Evolutionary conservation across 35 echinoderm and acorn worm genomes (phyloP).

Genomic region (Diadema setosum): DNA sequence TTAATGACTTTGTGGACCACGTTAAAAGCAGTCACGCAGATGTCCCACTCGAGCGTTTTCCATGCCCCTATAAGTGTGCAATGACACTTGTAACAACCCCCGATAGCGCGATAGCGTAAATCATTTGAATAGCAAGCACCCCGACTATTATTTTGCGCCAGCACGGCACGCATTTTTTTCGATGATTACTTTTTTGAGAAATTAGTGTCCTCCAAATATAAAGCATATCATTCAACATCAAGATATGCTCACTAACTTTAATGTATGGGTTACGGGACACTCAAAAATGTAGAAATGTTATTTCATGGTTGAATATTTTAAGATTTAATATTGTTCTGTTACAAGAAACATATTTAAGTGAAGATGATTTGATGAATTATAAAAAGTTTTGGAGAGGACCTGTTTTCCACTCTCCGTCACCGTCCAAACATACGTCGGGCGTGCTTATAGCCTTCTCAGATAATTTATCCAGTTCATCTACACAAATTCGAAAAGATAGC

Average conservation of each 20-base stretch:
- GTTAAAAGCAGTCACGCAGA: not conserved
- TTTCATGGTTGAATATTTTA: not conserved
- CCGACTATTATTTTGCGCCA: not conserved
- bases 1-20: not conserved
- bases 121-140: not conserved
- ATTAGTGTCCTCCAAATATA: not conserved
- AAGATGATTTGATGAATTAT: not conserved
- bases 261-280: slow-evolving; percentile 17
- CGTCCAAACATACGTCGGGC: not conserved
- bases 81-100: not conserved
- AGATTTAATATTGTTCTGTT: slow-evolving; percentile 10
- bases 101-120: not conserved
- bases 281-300: not conserved
- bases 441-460: not conserved
- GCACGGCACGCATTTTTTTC: not conserved
- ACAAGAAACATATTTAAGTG: slow-evolving; percentile 18
- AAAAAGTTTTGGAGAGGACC: not conserved
- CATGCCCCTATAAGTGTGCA: not conserved
- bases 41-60: not conserved
- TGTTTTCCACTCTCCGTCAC: not conserved
- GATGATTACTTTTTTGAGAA: not conserved
- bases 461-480: not conserved
- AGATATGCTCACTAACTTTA: no score
- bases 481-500: not conserved
- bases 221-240: not conserved